Evolutionary conservation across 92 coral and sea anemone genomes (phyloP).

Genomic region (Parazoanthus swiftii): DNA sequence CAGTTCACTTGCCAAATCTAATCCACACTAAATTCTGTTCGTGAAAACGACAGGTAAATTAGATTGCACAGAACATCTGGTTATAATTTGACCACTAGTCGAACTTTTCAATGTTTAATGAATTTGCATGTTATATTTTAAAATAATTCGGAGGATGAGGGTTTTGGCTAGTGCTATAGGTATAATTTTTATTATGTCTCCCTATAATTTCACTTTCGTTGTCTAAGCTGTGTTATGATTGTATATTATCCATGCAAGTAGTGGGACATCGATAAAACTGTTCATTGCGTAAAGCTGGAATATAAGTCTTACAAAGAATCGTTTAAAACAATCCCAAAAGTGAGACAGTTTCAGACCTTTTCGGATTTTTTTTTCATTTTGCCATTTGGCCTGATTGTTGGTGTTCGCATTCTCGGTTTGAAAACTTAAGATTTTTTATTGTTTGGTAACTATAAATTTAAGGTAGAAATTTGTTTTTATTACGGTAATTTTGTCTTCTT

Average conservation of each 20-base stretch:
- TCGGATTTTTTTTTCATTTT: neutral
- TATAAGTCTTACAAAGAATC: neutral
- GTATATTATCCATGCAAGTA: too few relatives aligned
- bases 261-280: neutral
- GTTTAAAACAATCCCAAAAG: neutral
- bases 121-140: neutral
- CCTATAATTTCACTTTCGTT: too few relatives aligned
- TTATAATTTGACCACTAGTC: neutral
- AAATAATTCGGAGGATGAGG: too few relatives aligned
- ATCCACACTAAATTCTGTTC: neutral
- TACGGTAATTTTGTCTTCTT: neutral
- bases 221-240: too few relatives aligned
- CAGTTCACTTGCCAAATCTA: neutral
- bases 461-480: neutral
- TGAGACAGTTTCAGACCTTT: neutral
- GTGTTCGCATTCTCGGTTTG: neutral
- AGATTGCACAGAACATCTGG: neutral
- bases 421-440: neutral
- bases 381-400: neutral
- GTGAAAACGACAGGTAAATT: neutral
- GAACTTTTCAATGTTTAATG: neutral
- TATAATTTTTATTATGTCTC: too few relatives aligned
- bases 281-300: neutral
- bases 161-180: too few relatives aligned
- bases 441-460: neutral